Base-by-base conservation (phyloP, 2,888 invertebrate genomes). In the Sminthurinus aureus region DNA sequence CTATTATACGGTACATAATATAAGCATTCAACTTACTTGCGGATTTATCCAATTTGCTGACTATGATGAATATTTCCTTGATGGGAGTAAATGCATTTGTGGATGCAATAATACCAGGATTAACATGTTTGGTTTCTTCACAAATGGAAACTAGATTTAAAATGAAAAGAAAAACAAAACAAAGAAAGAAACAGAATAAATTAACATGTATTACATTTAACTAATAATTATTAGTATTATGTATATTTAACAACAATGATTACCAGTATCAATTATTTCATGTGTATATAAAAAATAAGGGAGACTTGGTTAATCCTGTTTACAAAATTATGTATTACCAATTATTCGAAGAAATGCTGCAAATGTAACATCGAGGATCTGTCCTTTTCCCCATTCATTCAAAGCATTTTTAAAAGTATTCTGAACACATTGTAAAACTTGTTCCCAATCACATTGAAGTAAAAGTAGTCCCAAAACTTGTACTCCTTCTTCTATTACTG, bases 321-420 rank as follows among this genome's bases (percentile, higher is more conserved):
- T 38, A 38, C 6, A 38, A 38, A 38, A 38, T 38, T 38, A n/a
- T n/a, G 1, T 38, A 77, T 82, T 82, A 85, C 86, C 86, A 52
- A 86, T 79, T 3, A 75, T 26, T 3, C 51, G 58, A 8, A 86
- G 58, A 24, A 84, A 78, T 8, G 64, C 66, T 0, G 74, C 73
- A 22, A 84, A 69, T 0, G 82, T 82, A 26, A 73, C 84, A 71
- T 83, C 86, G 18, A 76, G 78, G 18, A 86, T 64, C n/a, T 74
- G 51, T 20, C 75, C 51, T 6, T 74, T 26, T 15, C 64, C 13
- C 83, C 83, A 86, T 52, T 76, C 85, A 3, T 22, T 13, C n/a
- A 78, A 51, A 24, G 77, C 26, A 12, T 38, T 22, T 12, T 73
- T 22, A 2, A 85, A 66, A 13, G 8, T 24, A 4, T 75, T 69